Evolutionary conservation across 1,140 invertebrate genomes (phyloP).

Genomic region (Drosophila miranda): DNA sequence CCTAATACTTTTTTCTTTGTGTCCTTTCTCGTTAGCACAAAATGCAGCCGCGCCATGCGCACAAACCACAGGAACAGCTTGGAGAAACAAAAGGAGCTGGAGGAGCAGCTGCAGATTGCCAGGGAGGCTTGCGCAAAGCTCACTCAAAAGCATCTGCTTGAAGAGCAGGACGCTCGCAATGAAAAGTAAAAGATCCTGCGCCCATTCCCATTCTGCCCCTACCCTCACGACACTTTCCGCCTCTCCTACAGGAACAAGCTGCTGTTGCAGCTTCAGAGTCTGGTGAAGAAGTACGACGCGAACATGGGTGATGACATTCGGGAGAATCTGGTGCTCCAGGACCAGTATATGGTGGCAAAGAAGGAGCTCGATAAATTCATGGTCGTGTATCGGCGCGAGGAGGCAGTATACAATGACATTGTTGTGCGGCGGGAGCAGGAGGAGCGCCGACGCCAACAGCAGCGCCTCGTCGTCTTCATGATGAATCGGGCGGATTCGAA

Average conservation of each 20-base stretch:
- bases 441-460: slow-evolving; percentile 52
- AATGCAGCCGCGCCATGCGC: slow-evolving; percentile 36
- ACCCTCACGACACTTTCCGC: too few species aligned
- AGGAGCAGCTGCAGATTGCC: slow-evolving; percentile 42
- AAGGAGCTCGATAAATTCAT: slow-evolving; percentile 55
- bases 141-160: slow-evolving; percentile 11
- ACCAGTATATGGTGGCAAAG: slow-evolving; percentile 49
- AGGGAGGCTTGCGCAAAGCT: slow-evolving; percentile 23
- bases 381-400: slow-evolving; percentile 48
- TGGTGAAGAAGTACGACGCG: slow-evolving; percentile 47
- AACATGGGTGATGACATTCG: slow-evolving; percentile 44
- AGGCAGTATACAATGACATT: slow-evolving; percentile 51
- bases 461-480: slow-evolving; percentile 61
- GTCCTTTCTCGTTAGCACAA: slow-evolving; percentile 24
- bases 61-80: slow-evolving; percentile 42
- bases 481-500: slow-evolving; percentile 65
- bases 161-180: slow-evolving; percentile 41
- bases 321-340: slow-evolving; percentile 49
- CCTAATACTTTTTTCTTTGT: too few species aligned
- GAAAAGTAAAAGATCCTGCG: slow-evolving; percentile 44
- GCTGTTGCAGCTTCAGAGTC: slow-evolving; percentile 45
- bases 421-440: slow-evolving; percentile 58
- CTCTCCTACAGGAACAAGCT: slow-evolving; percentile 44
- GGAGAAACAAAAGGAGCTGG: slow-evolving; percentile 50
- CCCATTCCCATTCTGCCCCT: too few species aligned